Evolutionary conservation across 2,797 vertebrate genomes (phyloP).

Genomic region (Synaphobranchus kaupii): DNA sequence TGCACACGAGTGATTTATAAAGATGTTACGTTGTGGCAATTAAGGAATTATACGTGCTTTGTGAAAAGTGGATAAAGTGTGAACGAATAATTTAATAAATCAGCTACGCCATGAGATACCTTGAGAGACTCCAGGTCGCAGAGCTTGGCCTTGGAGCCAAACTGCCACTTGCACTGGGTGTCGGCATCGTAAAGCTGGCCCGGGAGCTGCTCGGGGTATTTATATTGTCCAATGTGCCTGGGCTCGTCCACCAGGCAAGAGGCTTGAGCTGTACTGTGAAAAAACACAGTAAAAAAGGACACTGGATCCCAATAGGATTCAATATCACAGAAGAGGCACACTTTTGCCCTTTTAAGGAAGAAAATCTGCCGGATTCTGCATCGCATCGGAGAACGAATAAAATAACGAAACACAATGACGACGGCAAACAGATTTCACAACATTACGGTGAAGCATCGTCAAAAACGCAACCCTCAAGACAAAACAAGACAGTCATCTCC

Average conservation of each 20-base stretch:
- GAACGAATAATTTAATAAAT: not conserved
- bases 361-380: not conserved
- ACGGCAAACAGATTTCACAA: not conserved
- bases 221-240: conserved; percentile 79
- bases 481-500: not conserved
- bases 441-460: not conserved
- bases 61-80: not conserved
- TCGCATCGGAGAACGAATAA: not conserved
- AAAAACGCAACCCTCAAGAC: not conserved
- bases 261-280: conserved; percentile 81
- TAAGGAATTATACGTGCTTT: not conserved
- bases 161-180: conserved; percentile 94
- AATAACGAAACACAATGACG: not conserved
- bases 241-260: conserved; percentile 85
- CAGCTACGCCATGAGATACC: conserved; percentile 63
- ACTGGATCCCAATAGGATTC: not conserved
- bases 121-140: conserved; percentile 89
- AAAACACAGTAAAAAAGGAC: not conserved
- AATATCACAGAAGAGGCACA: not conserved
- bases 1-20: not conserved
- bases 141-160: conserved; percentile 89
- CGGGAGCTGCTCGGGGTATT: conserved; percentile 84
- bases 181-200: conserved; percentile 87
- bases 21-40: not conserved
- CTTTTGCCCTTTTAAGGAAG: not conserved